Percentiles rank a stretch among this genome's conserved stretches.
These are phyloP conservation scores for Euura saliciscinereae DNA, from an alignment of 1,140 invertebrate genomes.

Conservation along the genomic window DNA sequence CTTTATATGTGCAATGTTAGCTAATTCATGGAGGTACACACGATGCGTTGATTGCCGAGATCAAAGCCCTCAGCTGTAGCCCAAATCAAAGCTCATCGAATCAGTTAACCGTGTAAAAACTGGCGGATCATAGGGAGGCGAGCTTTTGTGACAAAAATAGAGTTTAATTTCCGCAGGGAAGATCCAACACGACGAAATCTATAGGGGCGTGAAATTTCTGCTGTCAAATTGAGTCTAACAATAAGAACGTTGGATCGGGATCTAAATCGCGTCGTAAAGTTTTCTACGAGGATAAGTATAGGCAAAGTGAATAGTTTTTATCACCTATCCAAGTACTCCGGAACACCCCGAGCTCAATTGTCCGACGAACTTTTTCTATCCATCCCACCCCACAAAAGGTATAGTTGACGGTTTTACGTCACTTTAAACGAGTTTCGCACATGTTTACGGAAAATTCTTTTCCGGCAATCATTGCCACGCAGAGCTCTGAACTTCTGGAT, in stretches of 20 bases:
- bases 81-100: not conserved
- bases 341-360: not conserved
- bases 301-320: not conserved
- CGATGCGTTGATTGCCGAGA: not conserved
- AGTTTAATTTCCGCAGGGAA: not conserved
- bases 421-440: not conserved
- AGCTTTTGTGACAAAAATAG: not conserved
- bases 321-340: not conserved
- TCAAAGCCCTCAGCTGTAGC: not conserved
- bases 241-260: not conserved
- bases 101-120: not conserved
- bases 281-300: not conserved
- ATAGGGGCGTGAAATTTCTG: not conserved
- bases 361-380: not conserved
- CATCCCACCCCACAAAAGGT: not conserved
- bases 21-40: not conserved
- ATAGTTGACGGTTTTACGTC: not conserved
- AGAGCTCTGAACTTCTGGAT: too few relatives aligned
- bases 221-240: constrained; percentile 4
- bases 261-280: not conserved
- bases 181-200: not conserved
- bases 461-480: too few relatives aligned
- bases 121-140: not conserved
- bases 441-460: too few relatives aligned
- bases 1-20: not conserved